A percentile compares a stretch with the other conserved stretches of the same genome.
These are phyloP conservation scores for Solea senegalensis DNA, from an alignment of 2,113 vertebrate genomes.

Conservation along the genomic window DNA sequence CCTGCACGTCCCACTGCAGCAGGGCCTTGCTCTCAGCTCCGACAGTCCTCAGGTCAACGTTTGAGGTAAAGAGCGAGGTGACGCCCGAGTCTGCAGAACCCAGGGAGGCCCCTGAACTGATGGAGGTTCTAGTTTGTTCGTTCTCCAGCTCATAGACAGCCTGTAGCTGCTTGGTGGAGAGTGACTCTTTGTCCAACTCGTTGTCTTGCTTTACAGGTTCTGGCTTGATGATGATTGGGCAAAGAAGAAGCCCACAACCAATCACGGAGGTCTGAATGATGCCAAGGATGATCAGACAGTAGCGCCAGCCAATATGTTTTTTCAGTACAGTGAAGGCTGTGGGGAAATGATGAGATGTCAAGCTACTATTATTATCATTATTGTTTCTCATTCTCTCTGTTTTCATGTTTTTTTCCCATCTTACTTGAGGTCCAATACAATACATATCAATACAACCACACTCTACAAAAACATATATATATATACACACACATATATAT, in stretches of 20 bases:
- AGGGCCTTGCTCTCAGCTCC: conserved; percentile 27
- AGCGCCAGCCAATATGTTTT: conserved; percentile 88
- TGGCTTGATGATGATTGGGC: conserved; percentile 85
- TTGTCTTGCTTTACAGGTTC: background rate
- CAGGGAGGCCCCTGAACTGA: conserved; percentile 77
- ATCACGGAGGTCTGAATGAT: conserved; percentile 87
- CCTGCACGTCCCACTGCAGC: conserved; percentile 34
- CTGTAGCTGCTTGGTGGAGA: conserved; percentile 72
- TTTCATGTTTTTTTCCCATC: too few species aligned
- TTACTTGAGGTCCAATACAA: too few species aligned
- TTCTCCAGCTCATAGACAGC: conserved; percentile 88
- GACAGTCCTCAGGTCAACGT: conserved; percentile 76
- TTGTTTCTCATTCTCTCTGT: too few species aligned
- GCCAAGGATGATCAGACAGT: conserved; percentile 87
- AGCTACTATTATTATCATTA: too few species aligned
- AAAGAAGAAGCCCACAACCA: conserved; percentile 85
- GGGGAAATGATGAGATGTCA: background rate
- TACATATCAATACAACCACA: too few species aligned
- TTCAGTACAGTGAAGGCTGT: conserved; percentile 88
- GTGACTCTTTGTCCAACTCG: conserved; percentile 48
- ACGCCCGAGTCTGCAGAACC: conserved; percentile 91
- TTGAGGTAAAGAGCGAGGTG: conserved; percentile 87
- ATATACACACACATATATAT: too few species aligned
- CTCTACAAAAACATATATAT: too few species aligned
- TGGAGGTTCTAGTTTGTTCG: conserved; percentile 87